Percentiles rank a stretch among this genome's conserved stretches.
Evolutionary conservation across 2,113 vertebrate genomes (phyloP).

Genomic region (Accipiter cooperii): DNA sequence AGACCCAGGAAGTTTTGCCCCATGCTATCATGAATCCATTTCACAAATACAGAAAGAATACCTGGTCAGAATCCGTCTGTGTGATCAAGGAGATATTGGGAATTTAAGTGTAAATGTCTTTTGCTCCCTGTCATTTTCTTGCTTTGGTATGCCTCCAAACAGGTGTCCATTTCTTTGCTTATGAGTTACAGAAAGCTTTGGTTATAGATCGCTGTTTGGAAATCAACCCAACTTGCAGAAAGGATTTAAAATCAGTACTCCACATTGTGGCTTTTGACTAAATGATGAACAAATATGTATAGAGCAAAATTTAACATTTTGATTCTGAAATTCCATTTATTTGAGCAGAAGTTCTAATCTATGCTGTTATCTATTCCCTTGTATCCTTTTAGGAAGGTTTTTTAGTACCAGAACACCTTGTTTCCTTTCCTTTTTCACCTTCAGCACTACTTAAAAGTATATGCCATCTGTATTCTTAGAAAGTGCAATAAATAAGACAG

Average conservation of each 20-base stretch:
- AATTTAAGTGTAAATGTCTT: not conserved
- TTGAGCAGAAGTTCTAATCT: not conserved
- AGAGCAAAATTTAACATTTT: not conserved
- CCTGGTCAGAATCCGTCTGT: not conserved
- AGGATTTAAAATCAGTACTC: not conserved
- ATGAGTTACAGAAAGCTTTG: not conserved
- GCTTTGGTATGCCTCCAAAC: not conserved
- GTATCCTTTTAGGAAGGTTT: not conserved
- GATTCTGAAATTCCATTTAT: not conserved
- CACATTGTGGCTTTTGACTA: not conserved
- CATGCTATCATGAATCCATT: not conserved
- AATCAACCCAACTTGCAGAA: not conserved
- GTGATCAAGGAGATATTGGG: not conserved
- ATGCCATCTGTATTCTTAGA: not conserved
- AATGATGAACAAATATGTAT: not conserved
- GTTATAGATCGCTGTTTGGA: not conserved
- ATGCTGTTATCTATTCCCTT: not conserved
- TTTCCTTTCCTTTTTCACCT: not conserved
- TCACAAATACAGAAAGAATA: not conserved
- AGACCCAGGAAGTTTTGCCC: not conserved
- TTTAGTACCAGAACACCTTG: not conserved
- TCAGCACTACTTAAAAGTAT: not conserved
- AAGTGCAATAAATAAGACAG: not conserved
- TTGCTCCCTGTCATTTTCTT: not conserved
- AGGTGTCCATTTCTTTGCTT: not conserved